Evolutionary conservation across 2,888 invertebrate species (phyloP), one percentile per base, ranked within the genome.

Genomic region (Graphium colonna): DNA sequence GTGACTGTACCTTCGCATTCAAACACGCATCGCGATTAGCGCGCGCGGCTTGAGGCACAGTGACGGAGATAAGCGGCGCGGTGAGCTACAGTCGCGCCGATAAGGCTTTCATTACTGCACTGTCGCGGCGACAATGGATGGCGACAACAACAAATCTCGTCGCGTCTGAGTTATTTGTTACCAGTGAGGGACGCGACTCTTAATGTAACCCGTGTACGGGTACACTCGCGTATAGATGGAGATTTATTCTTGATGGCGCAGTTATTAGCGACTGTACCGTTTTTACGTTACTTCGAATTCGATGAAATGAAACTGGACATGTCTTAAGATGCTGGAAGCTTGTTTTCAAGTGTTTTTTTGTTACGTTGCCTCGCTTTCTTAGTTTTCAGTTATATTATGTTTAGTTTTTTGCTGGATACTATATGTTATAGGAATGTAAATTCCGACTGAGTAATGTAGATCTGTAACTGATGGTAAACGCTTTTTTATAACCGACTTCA

Each of bases 71-170:
- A 65, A 65, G 71, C 57, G 58, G 65, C 67, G 67, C 47, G 46
- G 67, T 71, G 73, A 75, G 68, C 75, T 73, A 77, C 73, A 73
- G 77, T 71, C 71, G 63, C 61, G 57, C 60, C 77, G 83, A 83
- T 83, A 83, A 81, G 75, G 74, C 73, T 77, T 82, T 81, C 82
- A 79, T 82, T 82, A 83, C 76, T 69, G 76, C 67, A 69, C 73
- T 69, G 82, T 79, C 82, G 77, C 71, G 67, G 53, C 69, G 64
- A 72, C 75, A 79, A 80, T 78, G 75, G 75, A 80, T 79, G 77
- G 77, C 73, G 78, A 72, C 75, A 73, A 66, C 66, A 62, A 77
- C 82, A 82, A 79, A 80, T 80, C 79, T 78, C 71, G 63, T 63
- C 70, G 58, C 58, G 50, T 50, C 60, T 71, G 76, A 79, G 77